phyloP scores from a whole-genome alignment of 2,888 invertebrate species.

The Ctena decussata region DNA sequence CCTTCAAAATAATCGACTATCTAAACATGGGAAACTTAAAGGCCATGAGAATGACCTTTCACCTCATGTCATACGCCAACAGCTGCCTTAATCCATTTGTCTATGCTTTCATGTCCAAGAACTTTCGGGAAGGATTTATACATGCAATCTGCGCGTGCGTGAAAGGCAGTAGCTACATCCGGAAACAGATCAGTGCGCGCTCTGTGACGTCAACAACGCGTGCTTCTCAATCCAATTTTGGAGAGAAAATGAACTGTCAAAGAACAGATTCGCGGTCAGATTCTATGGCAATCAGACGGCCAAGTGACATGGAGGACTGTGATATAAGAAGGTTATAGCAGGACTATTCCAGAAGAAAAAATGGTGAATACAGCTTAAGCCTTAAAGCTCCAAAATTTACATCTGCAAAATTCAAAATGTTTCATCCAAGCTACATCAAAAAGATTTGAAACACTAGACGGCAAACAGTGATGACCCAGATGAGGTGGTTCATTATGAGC shows the following conservation, averaged over 20 bases:
- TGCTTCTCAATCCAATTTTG: constrained; percentile 51
- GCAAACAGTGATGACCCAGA: too few relatives aligned
- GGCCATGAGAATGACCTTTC: constrained; percentile 90
- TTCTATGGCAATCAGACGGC: constrained; percentile 43
- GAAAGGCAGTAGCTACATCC: constrained; percentile 49
- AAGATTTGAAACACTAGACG: too few relatives aligned
- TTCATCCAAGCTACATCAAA: too few relatives aligned
- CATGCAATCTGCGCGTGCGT: constrained; percentile 76
- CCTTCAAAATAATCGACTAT: constrained; percentile 88
- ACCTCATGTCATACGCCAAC: constrained; percentile 91
- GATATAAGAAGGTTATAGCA: constrained; percentile 26
- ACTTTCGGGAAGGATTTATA: constrained; percentile 89
- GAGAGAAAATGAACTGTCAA: constrained; percentile 23
- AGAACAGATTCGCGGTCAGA: constrained; percentile 35
- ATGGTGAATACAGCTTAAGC: too few relatives aligned
- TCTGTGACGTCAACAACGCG: constrained; percentile 63
- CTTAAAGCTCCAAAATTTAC: too few relatives aligned
- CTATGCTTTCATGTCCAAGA: constrained; percentile 92
- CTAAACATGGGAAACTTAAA: constrained; percentile 88
- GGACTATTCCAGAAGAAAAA: neutral
- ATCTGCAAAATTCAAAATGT: too few relatives aligned
- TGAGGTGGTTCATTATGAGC: too few relatives aligned
- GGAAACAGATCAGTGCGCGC: constrained; percentile 53
- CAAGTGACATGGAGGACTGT: constrained; percentile 52
- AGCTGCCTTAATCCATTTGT: constrained; percentile 92